Evolutionary conservation across 2,888 invertebrate genomes (phyloP).

Genomic region (Acleris laterana): DNA sequence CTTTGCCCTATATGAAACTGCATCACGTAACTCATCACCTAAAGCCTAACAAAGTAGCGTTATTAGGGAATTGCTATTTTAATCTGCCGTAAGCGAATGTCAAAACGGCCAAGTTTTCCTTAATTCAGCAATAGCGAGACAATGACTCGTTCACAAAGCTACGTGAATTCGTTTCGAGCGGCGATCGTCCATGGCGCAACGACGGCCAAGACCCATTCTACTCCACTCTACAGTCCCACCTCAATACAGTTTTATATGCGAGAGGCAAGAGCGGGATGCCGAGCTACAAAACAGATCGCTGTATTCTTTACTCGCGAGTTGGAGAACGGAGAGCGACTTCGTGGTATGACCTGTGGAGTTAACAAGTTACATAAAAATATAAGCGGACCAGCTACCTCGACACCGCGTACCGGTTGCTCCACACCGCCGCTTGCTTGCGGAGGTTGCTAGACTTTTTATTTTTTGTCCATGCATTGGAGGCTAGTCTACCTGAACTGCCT

Average conservation of each 20-base stretch:
- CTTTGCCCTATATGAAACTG: constrained; percentile 5
- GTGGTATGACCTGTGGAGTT: constrained; percentile 30
- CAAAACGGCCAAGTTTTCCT: constrained; percentile 32
- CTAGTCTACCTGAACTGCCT: too few relatives aligned
- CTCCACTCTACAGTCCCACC: constrained; percentile 2
- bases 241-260: constrained; percentile 8
- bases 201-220: constrained; percentile 19
- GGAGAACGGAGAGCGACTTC: constrained; percentile 16
- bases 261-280: constrained; percentile 19
- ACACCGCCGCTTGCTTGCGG: constrained; percentile 44
- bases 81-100: not conserved
- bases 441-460: not conserved
- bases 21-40: not conserved
- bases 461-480: not conserved
- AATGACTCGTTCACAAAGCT: constrained; percentile 32
- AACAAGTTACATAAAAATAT: constrained; percentile 78
- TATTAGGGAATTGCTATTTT: constrained; percentile 6
- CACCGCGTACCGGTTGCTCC: constrained; percentile 66
- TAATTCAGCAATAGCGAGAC: constrained; percentile 19
- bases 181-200: constrained; percentile 33
- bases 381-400: constrained; percentile 52
- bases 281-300: constrained; percentile 1
- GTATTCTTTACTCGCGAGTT: constrained; percentile 15
- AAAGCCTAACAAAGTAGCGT: not conserved
- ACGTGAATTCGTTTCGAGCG: constrained; percentile 30